These are phyloP conservation scores for Zosterops japonicus DNA, from an alignment of 2,113 vertebrate genomes.

Conservation along the genomic window DNA sequence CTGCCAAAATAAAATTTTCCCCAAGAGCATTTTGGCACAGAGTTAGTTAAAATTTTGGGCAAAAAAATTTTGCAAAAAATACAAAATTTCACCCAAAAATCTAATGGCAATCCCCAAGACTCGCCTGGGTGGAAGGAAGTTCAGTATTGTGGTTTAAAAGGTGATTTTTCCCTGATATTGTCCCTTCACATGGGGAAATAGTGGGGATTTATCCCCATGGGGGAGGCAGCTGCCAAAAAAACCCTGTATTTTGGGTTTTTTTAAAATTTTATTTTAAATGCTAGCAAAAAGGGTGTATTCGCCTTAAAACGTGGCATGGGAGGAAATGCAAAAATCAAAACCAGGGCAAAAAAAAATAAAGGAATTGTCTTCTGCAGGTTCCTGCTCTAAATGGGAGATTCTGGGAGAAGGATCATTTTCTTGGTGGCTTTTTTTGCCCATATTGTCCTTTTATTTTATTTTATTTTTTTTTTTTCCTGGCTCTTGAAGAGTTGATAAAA, in stretches of 20 bases:
- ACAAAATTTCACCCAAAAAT: background rate
- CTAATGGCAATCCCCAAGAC: background rate
- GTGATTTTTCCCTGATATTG: background rate
- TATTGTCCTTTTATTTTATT: background rate
- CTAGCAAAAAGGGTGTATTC: background rate
- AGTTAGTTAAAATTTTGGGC: background rate
- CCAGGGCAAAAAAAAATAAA: background rate
- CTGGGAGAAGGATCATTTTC: background rate
- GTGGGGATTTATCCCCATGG: background rate
- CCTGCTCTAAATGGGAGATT: background rate
- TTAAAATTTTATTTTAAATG: background rate
- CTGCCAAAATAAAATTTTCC: background rate
- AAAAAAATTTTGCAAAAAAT: background rate
- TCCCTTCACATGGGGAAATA: background rate
- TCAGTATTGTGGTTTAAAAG: background rate
- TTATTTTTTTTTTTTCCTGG: background rate
- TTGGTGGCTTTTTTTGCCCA: background rate
- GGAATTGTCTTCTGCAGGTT: constrained; percentile 20
- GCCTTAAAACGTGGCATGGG: background rate
- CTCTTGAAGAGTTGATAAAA: constrained; percentile 8
- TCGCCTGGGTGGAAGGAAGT: background rate
- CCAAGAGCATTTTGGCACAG: background rate
- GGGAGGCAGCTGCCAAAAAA: background rate
- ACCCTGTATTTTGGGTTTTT: background rate
- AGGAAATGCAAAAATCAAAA: background rate